These are phyloP conservation scores for Tribolium castaneum DNA, from an alignment of 1,140 invertebrate species.

Conservation along the genomic window DNA sequence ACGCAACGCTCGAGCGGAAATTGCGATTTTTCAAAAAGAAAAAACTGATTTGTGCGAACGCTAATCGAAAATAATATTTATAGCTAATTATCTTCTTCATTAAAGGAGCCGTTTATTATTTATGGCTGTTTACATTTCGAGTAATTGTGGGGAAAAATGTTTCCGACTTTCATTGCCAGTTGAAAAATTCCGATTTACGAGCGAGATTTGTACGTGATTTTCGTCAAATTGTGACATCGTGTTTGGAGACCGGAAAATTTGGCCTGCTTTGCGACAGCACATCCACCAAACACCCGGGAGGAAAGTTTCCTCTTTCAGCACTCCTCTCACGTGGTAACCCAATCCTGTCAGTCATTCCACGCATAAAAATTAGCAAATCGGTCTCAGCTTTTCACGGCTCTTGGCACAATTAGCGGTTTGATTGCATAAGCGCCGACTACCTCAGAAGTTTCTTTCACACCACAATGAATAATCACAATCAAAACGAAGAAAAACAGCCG, in stretches of 20 bases:
- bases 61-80: not conserved
- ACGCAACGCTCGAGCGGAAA: not conserved
- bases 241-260: constrained; percentile 17
- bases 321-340: constrained; percentile 2
- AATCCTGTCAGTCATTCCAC: not conserved
- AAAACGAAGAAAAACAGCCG: constrained; percentile 9
- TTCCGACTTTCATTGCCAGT: constrained; percentile 31
- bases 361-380: constrained; percentile 22
- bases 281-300: not conserved
- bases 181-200: constrained; percentile 4
- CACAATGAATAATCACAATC: constrained; percentile 22
- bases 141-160: not conserved
- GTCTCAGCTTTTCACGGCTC: constrained; percentile 14
- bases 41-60: not conserved
- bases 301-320: no score
- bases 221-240: constrained; percentile 33
- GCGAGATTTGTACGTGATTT: constrained; percentile 31
- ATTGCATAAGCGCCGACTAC: constrained; percentile 24
- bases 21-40: not conserved
- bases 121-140: not conserved
- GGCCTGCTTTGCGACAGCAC: constrained; percentile 12
- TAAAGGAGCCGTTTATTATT: not conserved
- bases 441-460: constrained; percentile 26
- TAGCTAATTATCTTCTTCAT: not conserved
- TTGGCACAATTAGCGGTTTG: constrained; percentile 27